A percentile compares a stretch with the other conserved stretches of the same genome.
These are phyloP conservation scores for Chloroclystis v-ata DNA, from an alignment of 2,888 invertebrate genomes.

Conservation along the genomic window DNA sequence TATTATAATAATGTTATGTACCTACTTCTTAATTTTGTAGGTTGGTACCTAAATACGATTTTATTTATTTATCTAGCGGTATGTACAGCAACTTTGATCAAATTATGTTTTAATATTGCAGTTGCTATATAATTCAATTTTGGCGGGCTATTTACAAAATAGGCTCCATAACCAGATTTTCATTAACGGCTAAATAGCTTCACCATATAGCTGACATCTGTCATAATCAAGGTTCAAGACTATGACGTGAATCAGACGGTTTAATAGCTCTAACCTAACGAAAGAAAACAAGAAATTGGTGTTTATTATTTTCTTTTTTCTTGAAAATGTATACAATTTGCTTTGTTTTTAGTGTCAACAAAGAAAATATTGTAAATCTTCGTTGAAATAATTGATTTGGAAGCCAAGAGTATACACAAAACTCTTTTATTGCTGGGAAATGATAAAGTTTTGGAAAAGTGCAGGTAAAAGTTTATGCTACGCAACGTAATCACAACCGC, in stretches of 20 bases:
- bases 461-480: slow-evolving; percentile 69
- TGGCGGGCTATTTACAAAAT: no score
- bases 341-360: slow-evolving; percentile 5
- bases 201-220: no score
- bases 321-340: slow-evolving; percentile 14
- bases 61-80: no score
- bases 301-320: slow-evolving; percentile 10
- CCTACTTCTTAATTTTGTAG: no score
- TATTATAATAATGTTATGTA: no score
- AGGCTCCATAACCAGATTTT: no score
- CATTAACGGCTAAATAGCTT: no score
- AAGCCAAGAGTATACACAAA: slow-evolving; percentile 2
- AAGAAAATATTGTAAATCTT: slow-evolving; percentile 10
- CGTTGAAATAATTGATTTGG: slow-evolving; percentile 1
- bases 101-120: no score
- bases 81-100: no score
- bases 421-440: slow-evolving; percentile 48
- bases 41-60: no score
- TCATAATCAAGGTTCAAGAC: no score
- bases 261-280: slow-evolving; percentile 10
- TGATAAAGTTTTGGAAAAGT: slow-evolving; percentile 89
- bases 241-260: not conserved
- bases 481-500: slow-evolving; percentile 10
- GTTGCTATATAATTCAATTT: no score
- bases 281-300: slow-evolving; percentile 6